These are phyloP conservation scores for Trachemys scripta DNA, from an alignment of 2,113 vertebrate genomes.

Conservation along the genomic window DNA sequence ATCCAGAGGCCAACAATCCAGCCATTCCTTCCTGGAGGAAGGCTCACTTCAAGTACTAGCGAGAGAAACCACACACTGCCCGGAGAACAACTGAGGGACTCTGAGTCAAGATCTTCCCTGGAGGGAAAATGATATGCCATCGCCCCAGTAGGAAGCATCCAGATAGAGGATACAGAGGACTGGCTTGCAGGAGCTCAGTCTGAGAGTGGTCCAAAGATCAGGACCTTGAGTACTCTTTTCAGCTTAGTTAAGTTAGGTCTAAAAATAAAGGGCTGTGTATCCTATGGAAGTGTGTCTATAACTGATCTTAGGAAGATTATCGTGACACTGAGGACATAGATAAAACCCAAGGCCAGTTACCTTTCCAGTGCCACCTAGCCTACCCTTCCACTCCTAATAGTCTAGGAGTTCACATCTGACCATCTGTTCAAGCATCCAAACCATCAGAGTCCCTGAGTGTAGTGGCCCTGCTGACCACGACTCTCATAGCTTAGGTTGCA, in stretches of 20 bases:
- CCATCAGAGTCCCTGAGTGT: background rate
- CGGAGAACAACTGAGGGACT: too few species aligned
- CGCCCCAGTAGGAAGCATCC: background rate
- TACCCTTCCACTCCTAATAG: background rate
- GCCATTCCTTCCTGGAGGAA: too few species aligned
- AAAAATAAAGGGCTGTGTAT: background rate
- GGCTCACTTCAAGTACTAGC: too few species aligned
- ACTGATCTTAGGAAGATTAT: background rate
- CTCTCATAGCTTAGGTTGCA: background rate
- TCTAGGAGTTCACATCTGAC: background rate
- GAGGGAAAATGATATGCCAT: background rate
- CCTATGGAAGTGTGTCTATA: background rate
- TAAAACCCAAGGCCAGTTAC: background rate
- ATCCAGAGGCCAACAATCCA: background rate
- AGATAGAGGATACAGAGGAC: background rate
- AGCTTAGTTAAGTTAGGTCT: background rate
- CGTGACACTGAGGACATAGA: background rate
- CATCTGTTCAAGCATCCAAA: background rate
- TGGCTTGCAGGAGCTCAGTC: rapidly evolving
- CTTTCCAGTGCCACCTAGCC: background rate
- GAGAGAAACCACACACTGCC: too few species aligned
- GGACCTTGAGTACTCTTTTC: background rate
- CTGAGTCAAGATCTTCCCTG: background rate
- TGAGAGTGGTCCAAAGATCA: background rate
- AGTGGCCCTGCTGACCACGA: background rate